These are phyloP conservation scores for Hipparchia semele DNA, from an alignment of 2,888 invertebrate genomes.

Conservation along the genomic window DNA sequence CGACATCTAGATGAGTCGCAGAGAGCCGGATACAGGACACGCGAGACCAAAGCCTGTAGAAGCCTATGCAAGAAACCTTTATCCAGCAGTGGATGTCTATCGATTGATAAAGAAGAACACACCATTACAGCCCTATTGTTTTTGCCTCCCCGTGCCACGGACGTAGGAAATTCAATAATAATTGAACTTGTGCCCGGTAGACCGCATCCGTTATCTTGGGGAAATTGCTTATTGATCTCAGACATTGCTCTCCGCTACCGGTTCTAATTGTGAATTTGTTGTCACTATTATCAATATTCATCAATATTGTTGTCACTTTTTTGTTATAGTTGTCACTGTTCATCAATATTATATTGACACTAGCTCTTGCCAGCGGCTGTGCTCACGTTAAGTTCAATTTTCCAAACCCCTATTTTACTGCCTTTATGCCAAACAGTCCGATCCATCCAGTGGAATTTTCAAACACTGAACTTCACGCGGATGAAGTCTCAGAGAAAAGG, in stretches of 20 bases:
- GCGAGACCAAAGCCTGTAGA: too few relatives aligned
- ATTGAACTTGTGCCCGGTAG: slow-evolving; percentile 70
- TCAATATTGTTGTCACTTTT: neutral
- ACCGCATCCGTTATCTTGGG: slow-evolving; percentile 74
- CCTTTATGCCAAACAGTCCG: neutral
- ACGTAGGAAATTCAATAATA: slow-evolving; percentile 77
- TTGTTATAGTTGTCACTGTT: too few relatives aligned
- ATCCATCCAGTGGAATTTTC: neutral
- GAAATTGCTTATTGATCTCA: slow-evolving; percentile 71
- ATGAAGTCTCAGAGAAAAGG: too few relatives aligned
- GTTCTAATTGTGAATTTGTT: slow-evolving; percentile 35
- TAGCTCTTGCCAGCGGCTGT: too few relatives aligned
- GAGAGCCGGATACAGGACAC: too few relatives aligned
- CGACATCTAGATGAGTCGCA: too few relatives aligned
- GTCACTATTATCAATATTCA: slow-evolving; percentile 25
- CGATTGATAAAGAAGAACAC: too few relatives aligned
- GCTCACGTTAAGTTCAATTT: too few relatives aligned
- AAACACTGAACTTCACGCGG: neutral
- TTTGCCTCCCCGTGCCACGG: slow-evolving; percentile 46
- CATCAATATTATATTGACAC: too few relatives aligned
- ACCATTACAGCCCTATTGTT: slow-evolving; percentile 42
- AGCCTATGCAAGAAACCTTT: too few relatives aligned
- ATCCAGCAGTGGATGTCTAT: too few relatives aligned
- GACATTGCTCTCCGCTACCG: slow-evolving; percentile 49
- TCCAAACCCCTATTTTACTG: too few relatives aligned